phyloP scores from a whole-genome alignment of 2,113 vertebrate genomes.

The Equus przewalskii region DNA sequence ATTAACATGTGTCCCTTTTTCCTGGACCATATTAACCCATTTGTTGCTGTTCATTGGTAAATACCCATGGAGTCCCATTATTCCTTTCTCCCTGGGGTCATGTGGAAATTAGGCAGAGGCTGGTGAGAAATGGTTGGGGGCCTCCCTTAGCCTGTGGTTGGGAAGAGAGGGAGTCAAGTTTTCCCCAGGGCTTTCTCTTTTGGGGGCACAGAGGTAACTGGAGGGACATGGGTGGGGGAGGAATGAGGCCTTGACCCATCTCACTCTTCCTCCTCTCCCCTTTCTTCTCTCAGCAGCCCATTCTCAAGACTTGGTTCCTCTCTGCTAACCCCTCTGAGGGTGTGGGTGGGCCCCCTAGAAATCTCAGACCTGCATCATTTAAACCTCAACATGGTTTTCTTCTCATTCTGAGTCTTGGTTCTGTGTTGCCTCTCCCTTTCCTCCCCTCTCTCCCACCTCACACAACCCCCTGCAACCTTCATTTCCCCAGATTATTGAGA shows the following conservation, averaged over 20 bases:
- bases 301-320: accelerated
- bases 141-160: not conserved
- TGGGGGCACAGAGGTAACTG: not conserved
- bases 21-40: not conserved
- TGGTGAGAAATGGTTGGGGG: no score
- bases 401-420: accelerated
- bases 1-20: not conserved
- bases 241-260: not conserved
- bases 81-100: no score
- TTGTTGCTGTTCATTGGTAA: not conserved
- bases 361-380: accelerated
- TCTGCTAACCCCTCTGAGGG: not conserved
- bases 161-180: not conserved
- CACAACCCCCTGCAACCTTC: accelerated
- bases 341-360: accelerated
- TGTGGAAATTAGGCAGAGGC: not conserved
- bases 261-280: not conserved
- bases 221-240: accelerated
- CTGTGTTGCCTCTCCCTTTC: accelerated
- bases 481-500: no score
- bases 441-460: no score
- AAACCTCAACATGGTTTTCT: accelerated
- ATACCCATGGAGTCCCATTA: accelerated
- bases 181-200: not conserved
- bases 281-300: not conserved